phyloP scores from a whole-genome alignment of 2,113 vertebrate genomes.

The Myiozetetes cayanensis region DNA sequence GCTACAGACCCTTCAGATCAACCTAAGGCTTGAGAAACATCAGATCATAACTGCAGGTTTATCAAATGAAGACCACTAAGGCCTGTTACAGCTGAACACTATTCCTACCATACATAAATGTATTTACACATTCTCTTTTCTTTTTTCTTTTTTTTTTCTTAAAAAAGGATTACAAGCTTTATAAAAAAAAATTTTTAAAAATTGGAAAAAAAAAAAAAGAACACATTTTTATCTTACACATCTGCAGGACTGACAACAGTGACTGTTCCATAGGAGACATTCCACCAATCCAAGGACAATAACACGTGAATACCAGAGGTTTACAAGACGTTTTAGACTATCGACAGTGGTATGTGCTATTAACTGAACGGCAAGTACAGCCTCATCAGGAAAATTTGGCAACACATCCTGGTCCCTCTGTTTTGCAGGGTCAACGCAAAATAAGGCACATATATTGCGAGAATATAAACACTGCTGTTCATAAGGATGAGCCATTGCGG shows the following conservation, averaged over 20 bases:
- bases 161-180: constrained; percentile 82
- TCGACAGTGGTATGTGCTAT: constrained; percentile 66
- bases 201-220: constrained; percentile 50
- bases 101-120: constrained; percentile 86
- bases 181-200: constrained; percentile 29
- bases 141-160: constrained; percentile 40
- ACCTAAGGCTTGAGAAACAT: constrained; percentile 72
- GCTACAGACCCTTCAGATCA: constrained; percentile 74
- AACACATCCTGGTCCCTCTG: constrained; percentile 79
- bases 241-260: constrained; percentile 73
- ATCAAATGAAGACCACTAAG: constrained; percentile 77
- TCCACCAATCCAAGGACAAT: constrained; percentile 61
- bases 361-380: not conserved
- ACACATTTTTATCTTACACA: constrained; percentile 79
- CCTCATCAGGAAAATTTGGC: constrained; percentile 70
- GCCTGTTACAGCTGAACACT: constrained; percentile 77
- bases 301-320: constrained; percentile 63
- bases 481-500: not conserved
- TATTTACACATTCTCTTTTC: constrained; percentile 84
- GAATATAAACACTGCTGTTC: constrained; percentile 55
- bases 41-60: constrained; percentile 76
- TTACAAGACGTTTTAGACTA: constrained; percentile 69
- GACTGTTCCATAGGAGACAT: constrained; percentile 70
- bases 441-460: constrained; percentile 92
- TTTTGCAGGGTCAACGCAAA: constrained; percentile 77